Base-by-base conservation (phyloP, 2,888 invertebrate species). In the Brachypalpus laphriformis region DNA sequence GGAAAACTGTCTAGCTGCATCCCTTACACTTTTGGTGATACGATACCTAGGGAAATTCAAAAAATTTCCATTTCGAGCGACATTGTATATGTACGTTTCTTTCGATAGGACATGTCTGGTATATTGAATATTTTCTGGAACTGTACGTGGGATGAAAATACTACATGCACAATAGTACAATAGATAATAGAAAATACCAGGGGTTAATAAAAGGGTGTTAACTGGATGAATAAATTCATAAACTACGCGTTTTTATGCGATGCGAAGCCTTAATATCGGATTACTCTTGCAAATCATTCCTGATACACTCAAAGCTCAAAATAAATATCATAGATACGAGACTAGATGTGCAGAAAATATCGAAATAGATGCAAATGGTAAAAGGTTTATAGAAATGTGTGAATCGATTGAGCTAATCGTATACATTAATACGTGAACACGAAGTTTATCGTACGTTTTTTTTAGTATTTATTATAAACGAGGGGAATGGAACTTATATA, bases 1-100 rank as follows among this genome's bases (percentile, higher is more conserved):
- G 77, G 63, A 78, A 71, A 78, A 70, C 77, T 78, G 77, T 78
- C 77, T 45, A 16, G 18, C 51, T 31, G 68, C 71, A 37, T 63
- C 45, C 25, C 7, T 37, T 77, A 42, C 45, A n/a, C 25, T 16
- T 16, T 78, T 8, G 7, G 18, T n/a, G n/a, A n/a, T n/a, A 34
- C 47, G 47, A 49, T 34, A 49, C 16, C 16, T 37, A 56, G 31
- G 18, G 34, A 56, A 31, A 18, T 56, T 18, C 34, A 56, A 56
- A 56, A 56, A 28, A 61, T 61, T 61, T 61, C 28, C 61, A 61
- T 61, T 28, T 45, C 8, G 42, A 22, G 25, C 28, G 45, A 61
- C 45, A 61, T 8, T 40, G n/a, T n/a, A n/a, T n/a, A n/a, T n/a
- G 61, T 61, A 16, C 16, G 9, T 42, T 59, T 31, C 37, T 40